Evolutionary conservation across 1,140 invertebrate species (phyloP).

Genomic region (Caerostris extrusa): DNA sequence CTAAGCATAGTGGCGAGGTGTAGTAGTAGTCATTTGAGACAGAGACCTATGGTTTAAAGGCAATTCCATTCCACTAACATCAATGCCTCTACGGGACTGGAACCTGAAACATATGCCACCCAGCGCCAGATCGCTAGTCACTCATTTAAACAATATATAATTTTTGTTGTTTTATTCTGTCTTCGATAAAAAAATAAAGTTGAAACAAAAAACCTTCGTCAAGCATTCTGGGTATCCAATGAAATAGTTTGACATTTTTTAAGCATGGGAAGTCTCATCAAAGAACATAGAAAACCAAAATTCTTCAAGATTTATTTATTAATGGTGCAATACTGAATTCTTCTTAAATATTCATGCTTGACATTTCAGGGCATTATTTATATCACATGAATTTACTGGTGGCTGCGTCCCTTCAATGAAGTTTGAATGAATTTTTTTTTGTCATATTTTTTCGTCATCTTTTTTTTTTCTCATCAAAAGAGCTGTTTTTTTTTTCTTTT

Average conservation of each 20-base stretch:
- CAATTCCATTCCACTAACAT: too few species aligned
- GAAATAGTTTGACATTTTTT: neutral
- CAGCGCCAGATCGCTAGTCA: too few species aligned
- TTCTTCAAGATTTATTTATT: neutral
- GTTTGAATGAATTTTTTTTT: neutral
- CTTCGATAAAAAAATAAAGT: neutral
- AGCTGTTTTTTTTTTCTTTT: neutral
- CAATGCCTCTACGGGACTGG: too few species aligned
- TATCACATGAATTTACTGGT: neutral
- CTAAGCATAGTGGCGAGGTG: too few species aligned
- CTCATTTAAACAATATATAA: neutral
- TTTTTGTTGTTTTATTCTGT: neutral
- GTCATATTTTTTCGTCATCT: neutral
- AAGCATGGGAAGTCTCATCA: neutral
- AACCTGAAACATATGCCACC: too few species aligned
- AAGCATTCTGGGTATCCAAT: neutral
- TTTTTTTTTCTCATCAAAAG: neutral
- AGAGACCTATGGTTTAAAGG: too few species aligned
- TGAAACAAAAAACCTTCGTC: neutral
- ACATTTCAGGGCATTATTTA: neutral
- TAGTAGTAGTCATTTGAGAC: too few species aligned
- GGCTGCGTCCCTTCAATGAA: neutral
- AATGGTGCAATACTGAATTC: neutral
- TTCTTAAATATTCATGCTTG: conserved; percentile 15
- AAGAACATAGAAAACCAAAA: neutral